Evolutionary conservation across 1,140 invertebrate genomes (phyloP).

Genomic region (Arctopsyche grandis): DNA sequence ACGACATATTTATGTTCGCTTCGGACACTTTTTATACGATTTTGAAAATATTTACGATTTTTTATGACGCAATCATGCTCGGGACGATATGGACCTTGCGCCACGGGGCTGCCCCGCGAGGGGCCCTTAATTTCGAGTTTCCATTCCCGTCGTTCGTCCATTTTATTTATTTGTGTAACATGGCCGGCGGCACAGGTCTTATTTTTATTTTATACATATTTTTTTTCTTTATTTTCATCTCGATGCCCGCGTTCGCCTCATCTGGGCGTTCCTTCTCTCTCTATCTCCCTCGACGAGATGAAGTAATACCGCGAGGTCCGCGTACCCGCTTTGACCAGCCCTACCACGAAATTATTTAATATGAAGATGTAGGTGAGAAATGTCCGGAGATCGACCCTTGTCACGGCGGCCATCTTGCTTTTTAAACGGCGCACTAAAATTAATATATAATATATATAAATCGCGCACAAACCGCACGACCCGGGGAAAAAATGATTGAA

Average conservation of each 20-base stretch:
- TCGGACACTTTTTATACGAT: too few species aligned
- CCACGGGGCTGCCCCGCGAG: neutral
- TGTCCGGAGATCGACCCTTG: conserved; percentile 21
- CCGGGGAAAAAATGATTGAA: too few species aligned
- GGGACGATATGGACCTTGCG: neutral
- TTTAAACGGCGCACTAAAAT: conserved; percentile 27
- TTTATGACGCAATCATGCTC: neutral
- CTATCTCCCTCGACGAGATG: conserved; percentile 11
- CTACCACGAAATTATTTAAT: conserved; percentile 40
- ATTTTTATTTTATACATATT: conserved; percentile 2
- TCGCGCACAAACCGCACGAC: neutral
- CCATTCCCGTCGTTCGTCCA: conserved; percentile 9
- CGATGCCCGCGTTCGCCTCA: neutral
- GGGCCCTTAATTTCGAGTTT: conserved; percentile 24
- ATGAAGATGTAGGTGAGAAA: conserved; percentile 42
- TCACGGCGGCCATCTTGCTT: conserved; percentile 41
- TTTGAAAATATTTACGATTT: neutral
- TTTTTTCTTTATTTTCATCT: neutral
- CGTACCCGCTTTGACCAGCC: conserved; percentile 13
- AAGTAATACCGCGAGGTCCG: conserved; percentile 25
- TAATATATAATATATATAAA: conserved; percentile 21
- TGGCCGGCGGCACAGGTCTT: conserved; percentile 31
- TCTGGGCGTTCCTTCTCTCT: conserved; percentile 24
- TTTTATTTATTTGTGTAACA: conserved; percentile 41
- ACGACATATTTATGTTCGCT: too few species aligned